Base-by-base conservation (phyloP, 2,797 vertebrate species). In the Ispidina picta region DNA sequence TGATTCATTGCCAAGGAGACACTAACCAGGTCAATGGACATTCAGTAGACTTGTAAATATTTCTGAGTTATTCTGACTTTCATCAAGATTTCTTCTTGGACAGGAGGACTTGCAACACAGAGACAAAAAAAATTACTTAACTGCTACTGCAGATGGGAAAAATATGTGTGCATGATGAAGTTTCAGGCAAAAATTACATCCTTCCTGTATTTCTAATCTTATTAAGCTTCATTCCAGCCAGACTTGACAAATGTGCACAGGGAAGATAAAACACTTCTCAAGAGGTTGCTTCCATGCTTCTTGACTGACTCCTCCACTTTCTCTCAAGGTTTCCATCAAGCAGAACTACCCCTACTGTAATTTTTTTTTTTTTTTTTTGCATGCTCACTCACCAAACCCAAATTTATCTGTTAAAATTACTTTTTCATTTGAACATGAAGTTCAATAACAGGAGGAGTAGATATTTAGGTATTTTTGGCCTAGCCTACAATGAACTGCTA, bases 111-210 rank as follows among this genome's bases (percentile, higher is more conserved):
- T 0, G 0, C 49, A 84, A 54, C 23, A 66, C 23, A 74, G 20
- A 9, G 37, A 20, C 23, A 74, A 58, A 16, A 71, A 55, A 23
- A 20, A 19, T 25, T 15, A 69, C 6, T 9, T 22, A 68, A 65
- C 48, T 71, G 51, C 49, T 63, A 46, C 44, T 26, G 65, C 72
- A 77, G 33, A 90, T 58, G 39, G 62, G 64, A 66, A 94, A 82
- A 79, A 56, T 2, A 6, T 4, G 12, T 35, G 26, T 25, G 26
- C 14, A 23, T 17, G 35, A 70, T 80, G 68, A 79, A 74, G 75
- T 68, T 88, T 71, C 26, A 31, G 69, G 35, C 69, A 84, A 84
- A 94, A 94, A 93, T 71, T 31, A 76, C 44, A 89, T 74, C 75
- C 66, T 90, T 90, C 86, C 84, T 80, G 51, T 18, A 29, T 9